A percentile compares a stretch with the other conserved stretches of the same genome.
phyloP scores from a whole-genome alignment of 35 echinoderm and acorn worm species.

The Lytechinus variegatus region DNA sequence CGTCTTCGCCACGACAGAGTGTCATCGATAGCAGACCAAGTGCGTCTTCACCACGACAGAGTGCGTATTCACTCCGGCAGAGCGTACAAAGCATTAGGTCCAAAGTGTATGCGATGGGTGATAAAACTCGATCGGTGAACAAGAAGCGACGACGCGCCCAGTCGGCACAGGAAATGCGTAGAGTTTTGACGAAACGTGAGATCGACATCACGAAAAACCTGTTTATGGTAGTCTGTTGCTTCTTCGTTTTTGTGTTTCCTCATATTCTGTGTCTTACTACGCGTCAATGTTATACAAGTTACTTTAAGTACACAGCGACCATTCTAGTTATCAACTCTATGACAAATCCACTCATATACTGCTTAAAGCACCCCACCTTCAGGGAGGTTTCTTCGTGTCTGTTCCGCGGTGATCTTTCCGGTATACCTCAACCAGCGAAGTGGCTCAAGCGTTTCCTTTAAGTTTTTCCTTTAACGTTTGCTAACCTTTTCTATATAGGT shows the following conservation, averaged over 20 bases:
- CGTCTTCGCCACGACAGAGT: too few species aligned
- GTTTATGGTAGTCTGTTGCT: constrained; percentile 37
- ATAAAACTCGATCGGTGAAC: neutral
- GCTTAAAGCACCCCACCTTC: constrained; percentile 21
- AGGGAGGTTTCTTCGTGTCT: constrained; percentile 28
- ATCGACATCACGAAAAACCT: constrained; percentile 50
- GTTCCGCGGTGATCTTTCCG: neutral
- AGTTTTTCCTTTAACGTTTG: neutral
- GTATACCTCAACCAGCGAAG: neutral
- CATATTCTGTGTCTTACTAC: neutral
- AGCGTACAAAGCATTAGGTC: neutral
- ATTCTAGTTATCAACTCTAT: neutral
- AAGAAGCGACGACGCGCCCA: neutral
- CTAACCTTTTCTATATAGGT: too few species aligned
- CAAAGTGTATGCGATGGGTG: neutral
- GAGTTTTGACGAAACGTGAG: neutral
- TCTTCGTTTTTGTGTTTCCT: constrained; percentile 14
- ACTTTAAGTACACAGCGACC: constrained; percentile 44
- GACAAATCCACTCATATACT: constrained; percentile 47
- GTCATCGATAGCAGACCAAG: too few species aligned
- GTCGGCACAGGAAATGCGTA: constrained; percentile 5
- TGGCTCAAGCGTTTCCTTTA: constrained; percentile 1
- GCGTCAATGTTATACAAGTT: neutral
- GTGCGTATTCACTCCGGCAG: too few species aligned
- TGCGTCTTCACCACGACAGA: too few species aligned